Evolutionary conservation across 2,888 invertebrate genomes (phyloP), one percentile per base, ranked within the genome.

Genomic region (Limnephilus marmoratus): DNA sequence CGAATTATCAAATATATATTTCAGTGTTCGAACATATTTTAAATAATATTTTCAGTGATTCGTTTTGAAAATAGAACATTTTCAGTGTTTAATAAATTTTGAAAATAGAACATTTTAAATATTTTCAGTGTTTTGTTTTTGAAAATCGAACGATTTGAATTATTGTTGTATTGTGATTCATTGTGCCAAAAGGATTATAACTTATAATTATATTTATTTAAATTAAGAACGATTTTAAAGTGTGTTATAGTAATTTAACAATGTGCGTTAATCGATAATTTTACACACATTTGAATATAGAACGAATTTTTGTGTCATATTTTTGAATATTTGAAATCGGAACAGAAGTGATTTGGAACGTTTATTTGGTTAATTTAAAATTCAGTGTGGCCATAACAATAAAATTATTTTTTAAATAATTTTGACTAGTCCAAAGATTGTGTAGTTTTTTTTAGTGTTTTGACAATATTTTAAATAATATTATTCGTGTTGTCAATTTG

Each of bases 181-280:
- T 31, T 68, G 88, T 89, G 88, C 88, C 88, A 89, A 89, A 89
- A 37, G 88, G 88, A 89, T 89, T 37, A 86, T 86, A 34, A 41
- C 5, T 41, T 9, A 1, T 41, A 41, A 41, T 24, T 85, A 85
- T 85, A 85, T 85, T 85, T 86, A 86, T 86, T 86, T 86, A n/a
- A 86, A 45, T 82, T 82, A 34, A 34, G 15, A 34, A 82, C 34
- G 29, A 82, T 82, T 82, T 82, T 82, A 82, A 82, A 82, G 34
- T 82, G 29, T 82, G 29, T 15, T 13, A 3, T 31, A 31, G 82
- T 31, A 34, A 82, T 34, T 34, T 82, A 82, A 18, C n/a, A 68
- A 41, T 85, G 41, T 34, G 85, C 31, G 41, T 85, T 2, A 37
- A 41, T 85, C 24, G 4, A 41, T 85, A 85, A 85, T 85, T 85